Evolutionary conservation across 2,113 vertebrate species (phyloP).

Genomic region (Lasiurus cinereus): DNA sequence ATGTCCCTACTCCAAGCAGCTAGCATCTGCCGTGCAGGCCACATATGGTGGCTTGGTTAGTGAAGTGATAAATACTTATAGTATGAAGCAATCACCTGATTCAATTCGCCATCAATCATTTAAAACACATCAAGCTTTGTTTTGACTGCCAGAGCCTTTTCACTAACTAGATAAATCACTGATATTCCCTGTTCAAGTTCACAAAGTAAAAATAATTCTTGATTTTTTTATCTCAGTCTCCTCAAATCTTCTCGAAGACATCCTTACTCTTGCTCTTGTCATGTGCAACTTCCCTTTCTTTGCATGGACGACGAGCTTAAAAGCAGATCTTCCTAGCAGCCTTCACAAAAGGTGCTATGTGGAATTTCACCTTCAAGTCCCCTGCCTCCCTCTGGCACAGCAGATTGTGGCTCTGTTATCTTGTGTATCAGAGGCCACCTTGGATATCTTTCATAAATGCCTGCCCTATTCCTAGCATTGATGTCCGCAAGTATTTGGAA

Average conservation of each 20-base stretch:
- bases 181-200: background rate
- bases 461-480: background rate
- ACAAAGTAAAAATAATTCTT: background rate
- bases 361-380: background rate
- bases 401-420: background rate
- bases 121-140: conserved; percentile 35
- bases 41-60: conserved; percentile 64
- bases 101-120: conserved; percentile 52
- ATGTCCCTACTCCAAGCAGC: conserved; percentile 20
- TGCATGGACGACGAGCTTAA: background rate
- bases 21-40: conserved; percentile 32
- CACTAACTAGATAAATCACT: conserved; percentile 45
- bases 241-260: background rate
- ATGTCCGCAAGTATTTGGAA: background rate
- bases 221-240: background rate
- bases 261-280: accelerated
- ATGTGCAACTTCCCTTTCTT: background rate
- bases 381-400: background rate
- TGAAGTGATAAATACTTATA: conserved; percentile 49
- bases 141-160: conserved; percentile 44
- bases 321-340: background rate
- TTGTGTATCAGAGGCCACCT: background rate
- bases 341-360: background rate
- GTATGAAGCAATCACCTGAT: conserved; percentile 7
- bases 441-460: background rate